Conservation (phyloP, 2,797 vertebrate genomes). For the Molothrus ater region DNA sequence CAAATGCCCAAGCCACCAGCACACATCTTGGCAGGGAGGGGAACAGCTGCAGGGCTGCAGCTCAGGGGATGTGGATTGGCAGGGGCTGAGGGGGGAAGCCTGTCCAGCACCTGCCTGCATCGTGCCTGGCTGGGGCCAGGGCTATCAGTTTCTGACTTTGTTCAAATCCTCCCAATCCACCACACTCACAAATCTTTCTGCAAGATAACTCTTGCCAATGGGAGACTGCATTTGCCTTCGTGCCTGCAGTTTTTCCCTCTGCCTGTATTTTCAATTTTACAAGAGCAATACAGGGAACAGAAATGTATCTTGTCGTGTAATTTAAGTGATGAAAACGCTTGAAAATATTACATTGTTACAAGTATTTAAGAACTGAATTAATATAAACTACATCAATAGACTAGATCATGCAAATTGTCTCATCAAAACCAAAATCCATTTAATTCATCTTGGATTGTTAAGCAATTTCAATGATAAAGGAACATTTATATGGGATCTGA, state of each 20-base stretch:
- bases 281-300: not conserved
- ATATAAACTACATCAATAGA: not conserved
- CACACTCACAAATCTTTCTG: not conserved
- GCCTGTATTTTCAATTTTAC: not conserved
- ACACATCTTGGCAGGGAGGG: not conserved
- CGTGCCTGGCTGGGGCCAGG: not conserved
- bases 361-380: not conserved
- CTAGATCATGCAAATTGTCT: not conserved
- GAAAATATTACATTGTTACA: not conserved
- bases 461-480: not conserved
- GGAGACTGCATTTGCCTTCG: not conserved
- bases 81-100: not conserved
- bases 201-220: not conserved
- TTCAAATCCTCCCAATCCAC: not conserved
- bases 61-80: not conserved
- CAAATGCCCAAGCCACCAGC: not conserved
- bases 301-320: not conserved
- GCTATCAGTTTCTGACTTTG: slow-evolving; percentile 20
- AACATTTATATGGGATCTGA: not conserved
- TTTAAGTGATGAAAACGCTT: not conserved
- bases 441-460: not conserved
- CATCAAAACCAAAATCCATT: not conserved
- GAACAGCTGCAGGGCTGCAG: slow-evolving; percentile 48
- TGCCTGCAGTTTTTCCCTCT: not conserved
- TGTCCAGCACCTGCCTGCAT: slow-evolving; percentile 32